A percentile compares a stretch with the other conserved stretches of the same genome.
Evolutionary conservation across 23 tunicate genomes (phyloP).

Genomic region (Halocynthia roretzi): DNA sequence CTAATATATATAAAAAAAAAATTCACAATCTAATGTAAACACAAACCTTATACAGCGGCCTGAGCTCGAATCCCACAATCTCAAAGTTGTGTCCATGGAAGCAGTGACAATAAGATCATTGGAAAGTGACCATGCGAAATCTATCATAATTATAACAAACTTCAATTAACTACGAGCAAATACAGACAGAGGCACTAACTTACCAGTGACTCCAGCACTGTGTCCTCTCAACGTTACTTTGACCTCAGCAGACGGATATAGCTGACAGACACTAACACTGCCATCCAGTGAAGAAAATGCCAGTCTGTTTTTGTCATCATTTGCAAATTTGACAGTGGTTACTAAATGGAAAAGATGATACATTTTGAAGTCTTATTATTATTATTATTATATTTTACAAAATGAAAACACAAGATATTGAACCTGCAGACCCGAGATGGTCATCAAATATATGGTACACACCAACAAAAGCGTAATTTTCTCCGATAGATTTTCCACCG

Average conservation of each 20-base stretch:
- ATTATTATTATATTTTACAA: neutral
- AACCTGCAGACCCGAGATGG: conserved; percentile 51
- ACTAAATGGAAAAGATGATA: conserved; percentile 22
- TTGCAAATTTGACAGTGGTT: conserved; percentile 78
- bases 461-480: conserved; percentile 89
- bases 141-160: conserved; percentile 20
- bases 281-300: conserved; percentile 79
- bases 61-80: conserved; percentile 58
- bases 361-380: neutral
- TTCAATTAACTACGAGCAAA: neutral
- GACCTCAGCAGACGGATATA: conserved; percentile 44
- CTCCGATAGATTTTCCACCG: conserved; percentile 75
- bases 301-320: conserved; percentile 61
- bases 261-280: conserved; percentile 37
- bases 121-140: conserved; percentile 96
- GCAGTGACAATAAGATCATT: conserved; percentile 78
- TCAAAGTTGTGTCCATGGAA: conserved; percentile 56
- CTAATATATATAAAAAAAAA: neutral
- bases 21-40: neutral
- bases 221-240: conserved; percentile 39
- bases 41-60: conserved; percentile 42
- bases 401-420: neutral
- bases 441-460: conserved; percentile 86
- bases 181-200: neutral
- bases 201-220: conserved; percentile 60